Evolutionary conservation across 2,797 vertebrate genomes (phyloP).

Genomic region (Phoebastria nigripes): DNA sequence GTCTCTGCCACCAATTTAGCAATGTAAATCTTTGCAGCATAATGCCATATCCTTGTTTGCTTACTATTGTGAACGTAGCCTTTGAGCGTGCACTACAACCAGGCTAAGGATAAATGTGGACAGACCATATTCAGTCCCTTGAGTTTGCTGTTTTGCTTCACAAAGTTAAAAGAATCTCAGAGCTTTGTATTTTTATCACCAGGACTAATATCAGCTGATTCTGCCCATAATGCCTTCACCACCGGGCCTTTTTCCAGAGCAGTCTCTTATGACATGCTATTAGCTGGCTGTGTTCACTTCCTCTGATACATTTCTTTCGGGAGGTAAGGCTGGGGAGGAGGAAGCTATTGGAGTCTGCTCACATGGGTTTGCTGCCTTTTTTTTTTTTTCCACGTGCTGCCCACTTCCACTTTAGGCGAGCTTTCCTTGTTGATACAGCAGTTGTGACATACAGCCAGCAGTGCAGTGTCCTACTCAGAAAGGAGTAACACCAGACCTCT

Average conservation of each 20-base stretch:
- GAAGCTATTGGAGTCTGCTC: neutral
- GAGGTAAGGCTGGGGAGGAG: neutral
- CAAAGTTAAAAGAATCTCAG: neutral
- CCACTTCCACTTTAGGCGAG: constrained; percentile 6
- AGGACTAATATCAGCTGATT: neutral
- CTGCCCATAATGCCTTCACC: neutral
- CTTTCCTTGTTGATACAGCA: neutral
- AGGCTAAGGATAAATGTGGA: neutral
- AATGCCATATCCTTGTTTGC: accelerated
- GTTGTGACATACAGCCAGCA: neutral
- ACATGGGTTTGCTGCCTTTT: neutral
- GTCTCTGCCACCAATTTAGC: neutral
- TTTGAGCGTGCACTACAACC: neutral
- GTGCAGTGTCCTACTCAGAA: neutral
- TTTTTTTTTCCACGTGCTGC: neutral
- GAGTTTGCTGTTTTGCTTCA: neutral
- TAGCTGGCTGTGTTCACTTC: neutral
- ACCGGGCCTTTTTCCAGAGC: neutral
- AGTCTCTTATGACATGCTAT: neutral
- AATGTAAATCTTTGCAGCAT: neutral
- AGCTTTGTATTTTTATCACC: neutral
- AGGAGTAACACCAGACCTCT: neutral
- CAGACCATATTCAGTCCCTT: neutral
- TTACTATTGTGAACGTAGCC: accelerated
- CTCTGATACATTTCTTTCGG: neutral